phyloP scores from a whole-genome alignment of 64 coral and sea anemone genomes.

The Platygyra sinensis region DNA sequence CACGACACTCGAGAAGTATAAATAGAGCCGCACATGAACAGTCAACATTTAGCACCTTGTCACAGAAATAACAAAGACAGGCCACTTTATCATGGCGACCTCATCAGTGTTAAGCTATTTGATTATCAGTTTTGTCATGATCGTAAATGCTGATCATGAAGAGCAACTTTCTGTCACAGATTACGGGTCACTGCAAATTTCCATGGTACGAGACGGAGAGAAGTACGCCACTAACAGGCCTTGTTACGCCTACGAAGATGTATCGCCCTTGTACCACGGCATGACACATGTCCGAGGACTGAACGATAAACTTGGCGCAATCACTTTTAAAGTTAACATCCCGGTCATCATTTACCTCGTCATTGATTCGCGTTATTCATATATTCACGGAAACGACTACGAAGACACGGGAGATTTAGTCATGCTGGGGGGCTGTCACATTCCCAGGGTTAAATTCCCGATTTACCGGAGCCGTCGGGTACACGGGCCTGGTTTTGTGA shows the following conservation, averaged over 20 bases:
- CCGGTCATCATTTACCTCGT: no score
- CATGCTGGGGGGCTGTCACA: conserved; percentile 76
- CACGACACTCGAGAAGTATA: not conserved
- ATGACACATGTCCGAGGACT: conserved; percentile 84
- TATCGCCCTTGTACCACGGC: conserved; percentile 77
- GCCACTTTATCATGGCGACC: not conserved
- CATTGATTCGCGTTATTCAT: no score
- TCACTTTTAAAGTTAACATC: no score
- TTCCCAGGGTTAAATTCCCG: conserved; percentile 50
- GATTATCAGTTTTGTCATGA: not conserved
- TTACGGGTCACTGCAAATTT: conserved; percentile 65
- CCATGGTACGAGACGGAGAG: conserved; percentile 83
- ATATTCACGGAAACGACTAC: no score
- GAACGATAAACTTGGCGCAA: conserved; percentile 72
- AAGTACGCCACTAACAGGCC: conserved; percentile 80
- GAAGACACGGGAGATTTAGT: conserved; percentile 47
- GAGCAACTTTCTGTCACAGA: conserved; percentile 41
- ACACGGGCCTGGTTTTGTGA: conserved; percentile 65
- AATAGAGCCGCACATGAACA: not conserved
- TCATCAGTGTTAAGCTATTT: not conserved
- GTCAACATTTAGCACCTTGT: no score
- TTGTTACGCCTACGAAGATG: conserved; percentile 69
- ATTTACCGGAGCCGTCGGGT: conserved; percentile 74
- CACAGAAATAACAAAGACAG: not conserved
- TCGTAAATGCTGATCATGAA: no score